phyloP scores from a whole-genome alignment of 1,140 invertebrate genomes.

The Drosophila takahashii region DNA sequence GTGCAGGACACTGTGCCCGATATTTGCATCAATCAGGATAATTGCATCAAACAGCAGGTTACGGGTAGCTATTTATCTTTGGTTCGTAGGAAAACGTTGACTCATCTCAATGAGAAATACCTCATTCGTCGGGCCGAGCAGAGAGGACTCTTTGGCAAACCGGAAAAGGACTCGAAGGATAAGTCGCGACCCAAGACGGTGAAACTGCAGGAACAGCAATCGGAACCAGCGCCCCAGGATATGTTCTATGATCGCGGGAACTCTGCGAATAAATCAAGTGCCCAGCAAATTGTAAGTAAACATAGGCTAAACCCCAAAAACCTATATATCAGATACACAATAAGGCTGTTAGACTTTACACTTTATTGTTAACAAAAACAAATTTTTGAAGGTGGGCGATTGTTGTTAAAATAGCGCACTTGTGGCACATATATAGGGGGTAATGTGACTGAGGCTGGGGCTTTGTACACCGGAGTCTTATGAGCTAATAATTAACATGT shows the following conservation, averaged over 20 bases:
- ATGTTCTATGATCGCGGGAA: slow-evolving; percentile 52
- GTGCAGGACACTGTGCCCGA: slow-evolving; percentile 87
- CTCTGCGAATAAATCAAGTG: slow-evolving; percentile 36
- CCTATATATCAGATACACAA: slow-evolving; percentile 4
- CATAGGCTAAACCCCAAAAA: neutral
- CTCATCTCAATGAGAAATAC: slow-evolving; percentile 90
- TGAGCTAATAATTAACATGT: slow-evolving; percentile 81
- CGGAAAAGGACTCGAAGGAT: slow-evolving; percentile 53
- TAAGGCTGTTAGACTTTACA: slow-evolving; percentile 69
- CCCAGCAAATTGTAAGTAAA: slow-evolving; percentile 61
- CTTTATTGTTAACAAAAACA: slow-evolving; percentile 74
- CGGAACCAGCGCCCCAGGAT: slow-evolving; percentile 47
- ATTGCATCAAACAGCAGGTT: slow-evolving; percentile 84
- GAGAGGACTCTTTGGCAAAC: slow-evolving; percentile 89
- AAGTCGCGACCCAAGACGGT: slow-evolving; percentile 55
- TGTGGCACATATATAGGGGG: slow-evolving; percentile 22
- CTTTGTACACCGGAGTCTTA: slow-evolving; percentile 59
- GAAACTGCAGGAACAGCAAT: slow-evolving; percentile 55
- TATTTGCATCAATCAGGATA: slow-evolving; percentile 85
- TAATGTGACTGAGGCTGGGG: slow-evolving; percentile 24
- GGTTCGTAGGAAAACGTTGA: slow-evolving; percentile 90
- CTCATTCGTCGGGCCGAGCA: slow-evolving; percentile 92
- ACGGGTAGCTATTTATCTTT: slow-evolving; percentile 90
- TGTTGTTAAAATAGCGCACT: slow-evolving; percentile 12
- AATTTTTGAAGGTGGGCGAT: slow-evolving; percentile 47